A percentile compares a stretch with the other conserved stretches of the same genome.
phyloP scores from a whole-genome alignment of 2,888 invertebrate species.

The Hoplodrina blanda region DNA sequence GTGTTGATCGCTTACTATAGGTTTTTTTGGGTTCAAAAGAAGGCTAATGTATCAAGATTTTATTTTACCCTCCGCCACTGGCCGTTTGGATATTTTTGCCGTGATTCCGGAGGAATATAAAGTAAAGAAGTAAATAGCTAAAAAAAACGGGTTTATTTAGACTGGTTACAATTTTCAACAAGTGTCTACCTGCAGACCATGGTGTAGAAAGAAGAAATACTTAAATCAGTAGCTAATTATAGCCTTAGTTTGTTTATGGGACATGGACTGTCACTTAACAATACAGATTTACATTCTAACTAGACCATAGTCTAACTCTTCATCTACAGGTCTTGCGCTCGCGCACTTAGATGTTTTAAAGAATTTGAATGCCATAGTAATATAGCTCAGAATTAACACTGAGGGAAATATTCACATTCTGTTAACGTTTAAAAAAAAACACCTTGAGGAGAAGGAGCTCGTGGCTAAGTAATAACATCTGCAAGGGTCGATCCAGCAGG shows the following conservation, averaged over 20 bases:
- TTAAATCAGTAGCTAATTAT: neutral
- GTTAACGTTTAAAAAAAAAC: too few relatives aligned
- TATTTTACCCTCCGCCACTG: neutral
- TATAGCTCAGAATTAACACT: slow-evolving; percentile 36
- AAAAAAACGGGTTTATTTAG: neutral
- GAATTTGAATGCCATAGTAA: slow-evolving; percentile 7
- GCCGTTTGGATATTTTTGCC: neutral
- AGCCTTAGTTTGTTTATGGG: neutral
- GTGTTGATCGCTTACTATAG: neutral
- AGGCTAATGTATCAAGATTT: neutral
- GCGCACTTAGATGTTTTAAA: slow-evolving; percentile 8
- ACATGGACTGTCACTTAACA: neutral
- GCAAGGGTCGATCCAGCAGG: too few relatives aligned
- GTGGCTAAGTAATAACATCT: too few relatives aligned
- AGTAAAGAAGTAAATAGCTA: neutral
- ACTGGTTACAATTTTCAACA: slow-evolving; percentile 1
- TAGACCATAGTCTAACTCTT: slow-evolving; percentile 7
- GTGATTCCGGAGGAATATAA: neutral
- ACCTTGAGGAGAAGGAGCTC: too few relatives aligned
- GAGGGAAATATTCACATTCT: slow-evolving; percentile 8
- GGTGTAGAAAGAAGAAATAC: neutral
- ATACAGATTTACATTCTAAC: neutral
- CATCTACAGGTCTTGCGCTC: neutral
- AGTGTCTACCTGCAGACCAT: neutral
- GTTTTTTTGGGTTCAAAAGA: slow-evolving; percentile 1